Conservation (phyloP, 2,888 invertebrate species). For the Asteroscopus sphinx region DNA sequence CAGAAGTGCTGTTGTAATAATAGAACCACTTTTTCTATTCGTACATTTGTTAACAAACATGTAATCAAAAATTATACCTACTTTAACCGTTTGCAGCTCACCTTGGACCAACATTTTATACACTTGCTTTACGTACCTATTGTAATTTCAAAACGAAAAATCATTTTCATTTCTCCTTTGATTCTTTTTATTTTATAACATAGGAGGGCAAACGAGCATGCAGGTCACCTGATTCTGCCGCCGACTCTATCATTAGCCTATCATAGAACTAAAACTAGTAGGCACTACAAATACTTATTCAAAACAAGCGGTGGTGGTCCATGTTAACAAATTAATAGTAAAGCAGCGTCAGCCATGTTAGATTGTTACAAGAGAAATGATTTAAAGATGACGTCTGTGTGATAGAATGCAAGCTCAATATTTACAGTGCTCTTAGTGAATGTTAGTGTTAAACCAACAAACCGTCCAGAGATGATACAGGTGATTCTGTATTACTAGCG, state of each 20-base stretch:
- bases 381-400: slow-evolving; percentile 45
- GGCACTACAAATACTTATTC: slow-evolving; percentile 21
- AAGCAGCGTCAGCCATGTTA: slow-evolving; percentile 60
- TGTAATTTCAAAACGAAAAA: slow-evolving; percentile 3
- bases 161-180: not conserved
- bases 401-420: slow-evolving; percentile 63
- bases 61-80: slow-evolving; percentile 16
- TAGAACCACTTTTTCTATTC: slow-evolving; percentile 14
- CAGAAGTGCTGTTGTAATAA: slow-evolving; percentile 4
- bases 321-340: slow-evolving; percentile 35
- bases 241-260: slow-evolving; percentile 12
- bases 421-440: slow-evolving; percentile 68
- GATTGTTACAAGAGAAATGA: slow-evolving; percentile 47
- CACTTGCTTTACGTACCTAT: no score
- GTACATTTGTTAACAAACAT: slow-evolving; percentile 18
- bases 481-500: slow-evolving; percentile 85
- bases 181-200: no score
- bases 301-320: slow-evolving; percentile 33
- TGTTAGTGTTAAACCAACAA: slow-evolving; percentile 79
- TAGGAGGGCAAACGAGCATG: no score
- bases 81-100: slow-evolving; percentile 19
- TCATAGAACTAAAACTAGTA: slow-evolving; percentile 20
- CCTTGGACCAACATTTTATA: slow-evolving; percentile 21
- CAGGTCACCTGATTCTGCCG: slow-evolving; percentile 21
- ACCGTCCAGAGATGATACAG: slow-evolving; percentile 85